Conservation (phyloP, 2,113 vertebrate genomes). For the Phaetusa simplex region DNA sequence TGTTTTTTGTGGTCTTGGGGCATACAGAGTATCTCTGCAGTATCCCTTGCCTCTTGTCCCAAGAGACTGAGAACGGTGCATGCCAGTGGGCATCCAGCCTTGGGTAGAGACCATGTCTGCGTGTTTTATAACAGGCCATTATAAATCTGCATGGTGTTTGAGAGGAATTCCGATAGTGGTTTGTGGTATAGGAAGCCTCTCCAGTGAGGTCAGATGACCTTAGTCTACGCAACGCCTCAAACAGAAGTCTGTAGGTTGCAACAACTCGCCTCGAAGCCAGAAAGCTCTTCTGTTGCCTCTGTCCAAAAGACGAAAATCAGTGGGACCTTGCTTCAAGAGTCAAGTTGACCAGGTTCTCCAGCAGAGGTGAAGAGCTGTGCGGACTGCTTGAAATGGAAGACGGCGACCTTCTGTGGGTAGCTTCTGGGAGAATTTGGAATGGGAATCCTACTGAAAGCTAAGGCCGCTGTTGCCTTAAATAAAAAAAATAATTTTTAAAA, state of each 20-base stretch:
- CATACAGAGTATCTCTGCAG: not conserved
- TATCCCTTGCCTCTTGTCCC: not conserved
- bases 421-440: not conserved
- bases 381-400: not conserved
- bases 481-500: not conserved
- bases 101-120: not conserved
- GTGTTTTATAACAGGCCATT: not conserved
- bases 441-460: not conserved
- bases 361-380: not conserved
- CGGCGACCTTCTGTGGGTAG: not conserved
- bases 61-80: not conserved
- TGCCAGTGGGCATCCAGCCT: not conserved
- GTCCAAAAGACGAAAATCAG: not conserved
- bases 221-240: not conserved
- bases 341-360: not conserved
- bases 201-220: not conserved
- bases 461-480: not conserved
- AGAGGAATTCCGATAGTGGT: fast-evolving
- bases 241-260: not conserved
- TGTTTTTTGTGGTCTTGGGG: not conserved
- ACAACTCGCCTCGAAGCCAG: fast-evolving
- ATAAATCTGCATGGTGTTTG: not conserved
- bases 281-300: not conserved
- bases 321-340: not conserved
- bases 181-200: not conserved